Evolutionary conservation across 2,113 vertebrate genomes (phyloP), one percentile per base, ranked within the genome.

Genomic region (Ameiurus melas): DNA sequence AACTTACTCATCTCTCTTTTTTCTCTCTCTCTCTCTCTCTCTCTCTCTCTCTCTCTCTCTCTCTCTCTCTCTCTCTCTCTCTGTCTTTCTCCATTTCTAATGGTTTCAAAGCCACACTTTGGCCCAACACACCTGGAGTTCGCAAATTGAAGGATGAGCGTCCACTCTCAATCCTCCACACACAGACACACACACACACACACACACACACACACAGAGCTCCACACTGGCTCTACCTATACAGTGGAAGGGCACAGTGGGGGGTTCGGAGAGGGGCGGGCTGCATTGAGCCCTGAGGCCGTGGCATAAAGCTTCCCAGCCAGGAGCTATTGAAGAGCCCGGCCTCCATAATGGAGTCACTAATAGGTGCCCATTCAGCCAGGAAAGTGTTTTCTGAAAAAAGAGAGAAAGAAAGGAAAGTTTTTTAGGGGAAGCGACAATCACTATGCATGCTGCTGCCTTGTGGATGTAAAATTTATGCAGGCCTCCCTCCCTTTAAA

Each of bases 71-170:
- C 55, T 20, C 36, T 75, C 39, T 77, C 13, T 22, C 25, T 71
- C 51, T 17, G 17, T 43, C 30, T 73, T 51, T 84, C 47, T 66
- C 71, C 36, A n/a, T 20, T 77, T 80, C 85, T 92, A 89, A 94
- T 94, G 93, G 91, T 90, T 83, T 6, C 33, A 91, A 90, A 95
- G 90, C 93, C 95, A 89, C 90, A 90, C 85, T 89, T 85, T 92
- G 92, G 88, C 91, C 93, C 51, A 17, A 92, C 97, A 97, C 97
- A 99, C 97, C 97, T 97, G 97, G 96, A 96, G 94, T 93, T 94
- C 94, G 94, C 95, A 96, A 96, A 93, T 88, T 20, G 91, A 89
- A 91, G 87, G 91, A 90, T 84, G 60, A 91, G 89, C 90, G 87
- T 91, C 83, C 89, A 14, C 86, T 85, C 88, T 66, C 81, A 83